Conservation (phyloP, 35 echinoderm and acorn worm species). For the Apostichopus japonicus region DNA sequence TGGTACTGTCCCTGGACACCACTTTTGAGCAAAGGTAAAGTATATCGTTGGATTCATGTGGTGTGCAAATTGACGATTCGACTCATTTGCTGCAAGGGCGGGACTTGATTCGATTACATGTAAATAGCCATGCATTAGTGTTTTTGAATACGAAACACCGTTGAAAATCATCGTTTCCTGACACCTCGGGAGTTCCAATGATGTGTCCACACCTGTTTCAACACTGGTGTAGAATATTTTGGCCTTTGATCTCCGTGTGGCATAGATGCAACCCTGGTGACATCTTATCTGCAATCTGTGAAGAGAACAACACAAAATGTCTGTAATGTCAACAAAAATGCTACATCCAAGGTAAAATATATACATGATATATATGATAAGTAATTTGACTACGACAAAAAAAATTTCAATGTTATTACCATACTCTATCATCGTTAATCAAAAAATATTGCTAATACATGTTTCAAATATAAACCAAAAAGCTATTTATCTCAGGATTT, state of each 20-base stretch:
- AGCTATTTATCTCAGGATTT: no score
- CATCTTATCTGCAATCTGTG: slow-evolving; percentile 2
- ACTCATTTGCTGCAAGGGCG: no score
- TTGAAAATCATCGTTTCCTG: not conserved
- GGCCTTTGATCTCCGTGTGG: slow-evolving; percentile 30
- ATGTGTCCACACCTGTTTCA: no score
- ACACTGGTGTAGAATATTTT: slow-evolving; percentile 1
- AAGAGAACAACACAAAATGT: not conserved
- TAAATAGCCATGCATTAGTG: not conserved
- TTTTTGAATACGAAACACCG: no score
- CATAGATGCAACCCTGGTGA: slow-evolving; percentile 25
- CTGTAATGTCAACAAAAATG: no score
- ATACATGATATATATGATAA: no score
- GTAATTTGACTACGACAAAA: no score
- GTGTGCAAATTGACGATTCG: not conserved
- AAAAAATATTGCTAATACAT: no score
- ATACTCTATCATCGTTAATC: no score
- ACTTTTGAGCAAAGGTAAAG: slow-evolving; percentile 28
- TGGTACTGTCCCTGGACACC: not conserved
- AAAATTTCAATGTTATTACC: no score
- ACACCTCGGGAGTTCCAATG: slow-evolving; percentile 4
- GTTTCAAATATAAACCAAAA: no score
- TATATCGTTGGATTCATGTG: not conserved
- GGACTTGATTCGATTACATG: not conserved
- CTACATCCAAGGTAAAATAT: no score